Evolutionary conservation across 2,888 invertebrate genomes (phyloP).

Genomic region (Drosophila recens): DNA sequence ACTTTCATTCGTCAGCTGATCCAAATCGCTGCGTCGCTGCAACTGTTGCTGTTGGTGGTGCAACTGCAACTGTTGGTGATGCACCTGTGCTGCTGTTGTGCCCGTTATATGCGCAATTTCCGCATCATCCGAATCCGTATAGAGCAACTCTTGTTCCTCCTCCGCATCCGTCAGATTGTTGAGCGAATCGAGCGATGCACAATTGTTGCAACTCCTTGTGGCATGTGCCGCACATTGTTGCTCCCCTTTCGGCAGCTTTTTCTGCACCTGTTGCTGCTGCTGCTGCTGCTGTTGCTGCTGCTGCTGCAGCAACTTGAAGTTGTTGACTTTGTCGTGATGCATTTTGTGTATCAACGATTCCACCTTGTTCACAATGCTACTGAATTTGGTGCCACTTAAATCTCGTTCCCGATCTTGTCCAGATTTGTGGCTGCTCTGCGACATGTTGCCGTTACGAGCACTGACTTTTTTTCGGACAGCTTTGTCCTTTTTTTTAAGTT

Average conservation of each 20-base stretch:
- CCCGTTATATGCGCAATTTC: slow-evolving; percentile 87
- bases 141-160: slow-evolving; percentile 86
- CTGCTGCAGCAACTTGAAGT: slow-evolving; percentile 64
- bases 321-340: slow-evolving; percentile 81
- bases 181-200: slow-evolving; percentile 89
- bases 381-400: slow-evolving; percentile 68
- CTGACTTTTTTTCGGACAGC: neutral
- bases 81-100: slow-evolving; percentile 83
- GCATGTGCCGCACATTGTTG: slow-evolving; percentile 17
- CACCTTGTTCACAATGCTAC: slow-evolving; percentile 83
- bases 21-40: slow-evolving; percentile 80
- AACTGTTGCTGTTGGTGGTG: slow-evolving; percentile 48
- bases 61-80: slow-evolving; percentile 69
- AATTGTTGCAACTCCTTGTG: slow-evolving; percentile 51
- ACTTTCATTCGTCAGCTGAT: slow-evolving; percentile 83
- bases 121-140: slow-evolving; percentile 89
- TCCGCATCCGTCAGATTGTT: slow-evolving; percentile 89
- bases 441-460: slow-evolving; percentile 66
- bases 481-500: neutral
- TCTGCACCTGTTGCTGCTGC: slow-evolving; percentile 80
- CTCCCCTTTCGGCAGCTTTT: slow-evolving; percentile 77
- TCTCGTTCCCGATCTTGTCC: slow-evolving; percentile 26
- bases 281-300: slow-evolving; percentile 48
- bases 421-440: slow-evolving; percentile 78
- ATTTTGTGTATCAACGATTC: slow-evolving; percentile 83